These are phyloP conservation scores for Orgyia antiqua DNA, from an alignment of 2,888 invertebrate species.

Conservation along the genomic window DNA sequence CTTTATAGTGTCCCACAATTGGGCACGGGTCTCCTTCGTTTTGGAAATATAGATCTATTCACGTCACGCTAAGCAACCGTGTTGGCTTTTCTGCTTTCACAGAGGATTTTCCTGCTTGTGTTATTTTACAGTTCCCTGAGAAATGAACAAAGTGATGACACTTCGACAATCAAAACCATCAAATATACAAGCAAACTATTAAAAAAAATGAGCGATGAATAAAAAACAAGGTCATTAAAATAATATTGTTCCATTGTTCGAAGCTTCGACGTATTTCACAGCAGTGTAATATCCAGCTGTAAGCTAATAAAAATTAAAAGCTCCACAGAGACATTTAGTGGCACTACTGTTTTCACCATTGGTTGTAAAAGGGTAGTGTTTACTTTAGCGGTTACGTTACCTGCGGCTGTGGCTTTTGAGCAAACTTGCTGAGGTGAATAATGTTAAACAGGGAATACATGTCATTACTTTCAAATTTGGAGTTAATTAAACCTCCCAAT, in stretches of 20 bases:
- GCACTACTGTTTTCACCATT: constrained; percentile 24
- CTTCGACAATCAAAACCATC: too few relatives aligned
- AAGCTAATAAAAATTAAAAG: constrained; percentile 44
- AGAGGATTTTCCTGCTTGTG: too few relatives aligned
- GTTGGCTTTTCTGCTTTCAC: too few relatives aligned
- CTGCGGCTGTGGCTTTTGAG: constrained; percentile 19
- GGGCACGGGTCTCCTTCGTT: too few relatives aligned
- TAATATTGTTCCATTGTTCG: constrained; percentile 7
- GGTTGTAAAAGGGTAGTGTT: constrained; percentile 24
- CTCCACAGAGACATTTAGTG: constrained; percentile 40
- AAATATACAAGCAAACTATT: background rate
- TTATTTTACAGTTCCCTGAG: too few relatives aligned
- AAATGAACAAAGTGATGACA: too few relatives aligned
- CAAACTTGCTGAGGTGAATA: constrained; percentile 15
- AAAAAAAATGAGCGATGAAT: background rate
- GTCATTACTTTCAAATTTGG: constrained; percentile 13
- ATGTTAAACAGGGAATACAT: constrained; percentile 11
- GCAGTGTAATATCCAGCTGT: constrained; percentile 27
- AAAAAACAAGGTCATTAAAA: background rate
- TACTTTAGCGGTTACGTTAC: constrained; percentile 21
- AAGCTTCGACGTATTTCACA: constrained; percentile 21
- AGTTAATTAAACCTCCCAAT: constrained; percentile 1
- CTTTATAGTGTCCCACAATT: too few relatives aligned
- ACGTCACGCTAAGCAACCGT: too few relatives aligned
- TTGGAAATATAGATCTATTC: too few relatives aligned